A percentile compares a stretch with the other conserved stretches of the same genome.
phyloP scores from a whole-genome alignment of 2,113 vertebrate species.

The Myotis brandtii region DNA sequence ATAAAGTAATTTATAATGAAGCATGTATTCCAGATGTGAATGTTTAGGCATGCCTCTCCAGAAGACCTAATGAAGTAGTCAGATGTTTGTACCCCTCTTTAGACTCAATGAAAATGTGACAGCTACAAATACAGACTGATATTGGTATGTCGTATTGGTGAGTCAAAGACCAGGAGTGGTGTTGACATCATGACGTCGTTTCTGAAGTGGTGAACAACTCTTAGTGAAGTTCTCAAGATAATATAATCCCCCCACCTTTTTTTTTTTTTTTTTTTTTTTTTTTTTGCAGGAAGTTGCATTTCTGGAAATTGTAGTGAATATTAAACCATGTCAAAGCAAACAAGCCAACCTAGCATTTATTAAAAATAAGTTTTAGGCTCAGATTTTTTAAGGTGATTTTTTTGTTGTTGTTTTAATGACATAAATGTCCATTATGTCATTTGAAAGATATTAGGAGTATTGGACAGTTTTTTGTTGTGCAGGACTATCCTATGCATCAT shows the following conservation, averaged over 20 bases:
- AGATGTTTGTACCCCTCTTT: conserved; percentile 40
- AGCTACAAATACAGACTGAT: background rate
- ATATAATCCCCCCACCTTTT: background rate
- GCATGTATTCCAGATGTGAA: conserved; percentile 39
- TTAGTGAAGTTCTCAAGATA: conserved; percentile 51
- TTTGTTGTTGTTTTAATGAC: conserved; percentile 6
- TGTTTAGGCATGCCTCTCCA: conserved; percentile 39
- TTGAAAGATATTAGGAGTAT: background rate
- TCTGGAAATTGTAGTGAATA: conserved; percentile 11
- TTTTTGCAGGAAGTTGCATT: background rate
- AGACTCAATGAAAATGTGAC: conserved; percentile 42
- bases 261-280: background rate
- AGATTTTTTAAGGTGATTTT: background rate
- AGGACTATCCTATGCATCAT: background rate
- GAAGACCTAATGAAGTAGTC: conserved; percentile 31
- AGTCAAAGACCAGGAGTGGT: conserved; percentile 37
- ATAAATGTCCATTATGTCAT: background rate
- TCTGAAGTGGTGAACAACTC: conserved; percentile 49
- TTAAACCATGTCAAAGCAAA: background rate
- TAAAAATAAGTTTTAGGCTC: conserved; percentile 21
- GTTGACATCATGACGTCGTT: background rate
- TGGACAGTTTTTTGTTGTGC: conserved; percentile 7
- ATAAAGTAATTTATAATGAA: conserved; percentile 45
- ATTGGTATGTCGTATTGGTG: background rate
- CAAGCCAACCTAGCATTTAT: background rate